Conservation (phyloP, 2,797 vertebrate species). For the Echiichthys vipera region DNA sequence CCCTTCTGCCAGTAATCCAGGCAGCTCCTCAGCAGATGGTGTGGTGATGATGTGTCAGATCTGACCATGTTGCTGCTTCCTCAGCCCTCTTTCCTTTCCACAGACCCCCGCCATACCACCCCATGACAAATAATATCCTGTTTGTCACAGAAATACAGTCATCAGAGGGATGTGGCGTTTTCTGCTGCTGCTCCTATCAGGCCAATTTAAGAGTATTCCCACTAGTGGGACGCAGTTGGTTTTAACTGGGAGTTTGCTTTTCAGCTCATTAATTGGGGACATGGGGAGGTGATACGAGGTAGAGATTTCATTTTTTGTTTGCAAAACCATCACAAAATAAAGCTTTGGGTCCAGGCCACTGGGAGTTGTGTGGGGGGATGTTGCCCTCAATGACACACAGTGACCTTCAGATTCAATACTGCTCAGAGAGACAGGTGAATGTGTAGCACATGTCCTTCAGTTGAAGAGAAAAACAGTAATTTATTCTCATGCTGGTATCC, state of each 20-base stretch:
- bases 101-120: conserved; percentile 62
- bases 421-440: conserved; percentile 8
- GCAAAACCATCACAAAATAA: conserved; percentile 39
- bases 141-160: conserved; percentile 74
- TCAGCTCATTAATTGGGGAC: conserved; percentile 49
- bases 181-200: conserved; percentile 56
- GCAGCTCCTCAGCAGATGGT: conserved; percentile 77
- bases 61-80: conserved; percentile 66
- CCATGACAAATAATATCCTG: conserved; percentile 83
- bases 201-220: conserved; percentile 60
- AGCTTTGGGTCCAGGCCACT: conserved; percentile 4
- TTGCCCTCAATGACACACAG: conserved; percentile 12
- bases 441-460: conserved; percentile 23
- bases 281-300: conserved; percentile 6
- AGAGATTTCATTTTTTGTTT: conserved; percentile 42
- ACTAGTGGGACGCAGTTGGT: conserved; percentile 50
- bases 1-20: conserved; percentile 62
- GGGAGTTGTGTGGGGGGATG: conserved; percentile 7
- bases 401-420: conserved; percentile 47
- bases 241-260: conserved; percentile 53
- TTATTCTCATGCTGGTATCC: conserved; percentile 23
- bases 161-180: conserved; percentile 61
- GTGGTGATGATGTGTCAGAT: conserved; percentile 61
- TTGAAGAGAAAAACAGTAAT: conserved; percentile 10
- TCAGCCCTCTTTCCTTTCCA: conserved; percentile 63